phyloP scores from a whole-genome alignment of 1,140 invertebrate species.

The Hormaphis cornu region DNA sequence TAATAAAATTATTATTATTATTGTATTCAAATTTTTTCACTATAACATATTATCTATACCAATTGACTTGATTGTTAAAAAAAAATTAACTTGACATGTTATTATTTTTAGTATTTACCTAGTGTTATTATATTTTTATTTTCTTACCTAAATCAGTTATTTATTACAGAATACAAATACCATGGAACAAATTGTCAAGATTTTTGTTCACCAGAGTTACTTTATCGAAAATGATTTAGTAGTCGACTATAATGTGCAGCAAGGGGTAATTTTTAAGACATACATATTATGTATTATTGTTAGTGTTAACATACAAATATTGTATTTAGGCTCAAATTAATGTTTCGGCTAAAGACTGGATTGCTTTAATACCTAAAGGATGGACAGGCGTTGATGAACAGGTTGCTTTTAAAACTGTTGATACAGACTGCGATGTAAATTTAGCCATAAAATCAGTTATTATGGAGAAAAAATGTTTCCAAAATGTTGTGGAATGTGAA shows the following conservation, averaged over 20 bases:
- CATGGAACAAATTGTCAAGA: constrained; percentile 28
- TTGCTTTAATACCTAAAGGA: constrained; percentile 25
- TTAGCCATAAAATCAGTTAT: constrained; percentile 13
- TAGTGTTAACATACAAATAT: neutral
- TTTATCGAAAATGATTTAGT: constrained; percentile 22
- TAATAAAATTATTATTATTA: no score
- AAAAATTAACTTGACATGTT: no score
- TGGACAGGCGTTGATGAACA: constrained; percentile 24
- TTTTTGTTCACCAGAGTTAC: constrained; percentile 20
- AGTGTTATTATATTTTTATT: no score
- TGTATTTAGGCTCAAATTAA: constrained; percentile 1
- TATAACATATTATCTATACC: no score
- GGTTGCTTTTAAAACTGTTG: constrained; percentile 18
- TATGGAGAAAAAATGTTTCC: constrained; percentile 18
- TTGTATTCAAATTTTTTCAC: no score
- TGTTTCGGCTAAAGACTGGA: constrained; percentile 11
- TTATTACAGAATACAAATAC: no score
- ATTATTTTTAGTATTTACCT: no score
- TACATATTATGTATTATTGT: neutral
- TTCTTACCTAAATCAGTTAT: no score
- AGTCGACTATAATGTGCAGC: constrained; percentile 15
- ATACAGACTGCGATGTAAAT: constrained; percentile 4
- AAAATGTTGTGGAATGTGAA: constrained; percentile 4
- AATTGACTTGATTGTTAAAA: no score
- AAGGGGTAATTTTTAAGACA: neutral